Evolutionary conservation across 2,888 invertebrate species (phyloP).

Genomic region (Dioctria linearis): DNA sequence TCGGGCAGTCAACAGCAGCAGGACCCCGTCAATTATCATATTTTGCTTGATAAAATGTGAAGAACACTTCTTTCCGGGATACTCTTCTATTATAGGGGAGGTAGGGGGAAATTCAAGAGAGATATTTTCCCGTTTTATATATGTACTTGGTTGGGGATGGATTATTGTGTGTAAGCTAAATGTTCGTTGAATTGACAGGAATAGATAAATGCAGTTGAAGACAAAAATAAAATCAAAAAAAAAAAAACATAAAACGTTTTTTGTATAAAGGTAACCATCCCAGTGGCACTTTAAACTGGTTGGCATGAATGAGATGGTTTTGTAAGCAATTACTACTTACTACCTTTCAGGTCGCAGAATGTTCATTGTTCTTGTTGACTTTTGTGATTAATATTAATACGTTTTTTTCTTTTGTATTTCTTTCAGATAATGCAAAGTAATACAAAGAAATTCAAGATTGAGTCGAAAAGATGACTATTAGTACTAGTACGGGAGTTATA

Average conservation of each 20-base stretch:
- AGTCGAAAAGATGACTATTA: no score
- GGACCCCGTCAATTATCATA: constrained; percentile 28
- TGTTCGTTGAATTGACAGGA: constrained; percentile 10
- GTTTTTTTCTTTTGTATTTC: no score
- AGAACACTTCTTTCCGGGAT: not conserved
- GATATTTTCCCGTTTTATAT: not conserved
- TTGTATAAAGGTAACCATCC: not conserved
- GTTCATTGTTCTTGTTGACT: no score
- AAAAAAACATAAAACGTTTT: not conserved
- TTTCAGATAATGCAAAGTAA: no score
- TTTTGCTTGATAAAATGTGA: not conserved
- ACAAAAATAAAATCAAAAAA: not conserved
- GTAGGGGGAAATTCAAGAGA: not conserved
- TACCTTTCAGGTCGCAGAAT: no score
- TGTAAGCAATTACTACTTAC: no score
- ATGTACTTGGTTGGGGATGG: not conserved
- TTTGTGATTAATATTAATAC: no score
- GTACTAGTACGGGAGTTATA: no score
- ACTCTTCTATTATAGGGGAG: not conserved
- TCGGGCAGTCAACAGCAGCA: constrained; percentile 15
- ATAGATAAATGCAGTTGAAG: not conserved
- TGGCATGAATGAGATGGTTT: no score
- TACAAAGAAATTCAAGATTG: no score
- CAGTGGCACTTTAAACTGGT: not conserved
- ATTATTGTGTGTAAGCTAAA: constrained; percentile 23